phyloP scores from a whole-genome alignment of 2,797 vertebrate genomes.

The Brotula barbata region DNA sequence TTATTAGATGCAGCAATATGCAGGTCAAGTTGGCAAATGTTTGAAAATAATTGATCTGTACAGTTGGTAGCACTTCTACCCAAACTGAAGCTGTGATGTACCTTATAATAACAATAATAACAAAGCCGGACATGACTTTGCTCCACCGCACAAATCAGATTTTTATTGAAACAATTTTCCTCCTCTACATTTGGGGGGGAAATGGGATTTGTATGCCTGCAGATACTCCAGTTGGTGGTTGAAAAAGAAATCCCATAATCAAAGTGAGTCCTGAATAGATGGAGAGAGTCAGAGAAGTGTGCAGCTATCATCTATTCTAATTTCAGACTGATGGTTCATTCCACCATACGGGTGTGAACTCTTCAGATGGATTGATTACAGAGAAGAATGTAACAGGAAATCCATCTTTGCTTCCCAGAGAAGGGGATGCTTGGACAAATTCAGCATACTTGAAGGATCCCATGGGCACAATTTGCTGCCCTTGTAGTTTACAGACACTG shows the following conservation, averaged over 20 bases:
- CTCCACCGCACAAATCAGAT: not conserved
- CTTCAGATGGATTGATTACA: constrained; percentile 22
- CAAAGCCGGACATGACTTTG: not conserved
- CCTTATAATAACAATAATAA: no score
- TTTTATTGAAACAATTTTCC: not conserved
- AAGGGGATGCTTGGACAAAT: constrained; percentile 9
- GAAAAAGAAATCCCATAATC: not conserved
- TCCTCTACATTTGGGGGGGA: not conserved
- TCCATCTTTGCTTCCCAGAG: constrained; percentile 17
- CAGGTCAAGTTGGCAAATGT: no score
- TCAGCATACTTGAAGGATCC: constrained; percentile 15
- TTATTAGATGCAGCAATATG: no score
- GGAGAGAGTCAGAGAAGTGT: not conserved
- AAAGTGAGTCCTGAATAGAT: not conserved
- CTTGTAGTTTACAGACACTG: not conserved
- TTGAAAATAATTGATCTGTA: not conserved
- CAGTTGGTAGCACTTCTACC: not conserved
- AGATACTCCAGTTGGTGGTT: not conserved
- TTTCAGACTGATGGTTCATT: constrained; percentile 15
- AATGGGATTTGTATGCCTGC: not conserved
- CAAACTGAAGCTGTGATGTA: not conserved
- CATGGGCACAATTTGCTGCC: not conserved
- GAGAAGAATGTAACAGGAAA: constrained; percentile 7
- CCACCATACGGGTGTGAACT: constrained; percentile 14
- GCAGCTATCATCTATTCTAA: constrained; percentile 1